Conservation (phyloP, 2,797 vertebrate species). For the Borostomias antarcticus region DNA sequence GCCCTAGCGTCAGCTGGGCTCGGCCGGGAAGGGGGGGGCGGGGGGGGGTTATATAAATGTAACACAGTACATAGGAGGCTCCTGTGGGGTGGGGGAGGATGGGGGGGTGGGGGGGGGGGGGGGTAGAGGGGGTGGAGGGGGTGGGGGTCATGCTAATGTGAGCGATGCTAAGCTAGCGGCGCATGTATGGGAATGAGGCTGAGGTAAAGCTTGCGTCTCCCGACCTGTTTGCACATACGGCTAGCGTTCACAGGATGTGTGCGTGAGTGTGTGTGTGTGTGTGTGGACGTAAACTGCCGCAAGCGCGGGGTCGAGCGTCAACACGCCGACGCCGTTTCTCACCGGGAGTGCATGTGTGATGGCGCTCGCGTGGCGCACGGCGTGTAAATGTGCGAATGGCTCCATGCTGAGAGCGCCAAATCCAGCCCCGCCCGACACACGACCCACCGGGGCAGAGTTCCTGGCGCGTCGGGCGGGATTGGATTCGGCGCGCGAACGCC, state of each 20-base stretch:
- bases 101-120: conserved; percentile 51
- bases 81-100: conserved; percentile 59
- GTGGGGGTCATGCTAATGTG: not conserved
- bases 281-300: not conserved
- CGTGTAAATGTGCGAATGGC: too few species aligned
- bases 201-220: not conserved
- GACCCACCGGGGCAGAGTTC: too few species aligned
- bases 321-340: too few species aligned
- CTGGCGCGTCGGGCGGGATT: too few species aligned
- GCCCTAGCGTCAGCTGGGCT: conserved; percentile 41
- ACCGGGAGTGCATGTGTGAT: too few species aligned
- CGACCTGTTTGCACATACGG: too few species aligned
- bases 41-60: too few species aligned
- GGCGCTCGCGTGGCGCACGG: too few species aligned
- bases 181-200: not conserved
- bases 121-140: not conserved
- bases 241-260: too few species aligned
- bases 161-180: not conserved
- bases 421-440: too few species aligned
- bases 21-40: conserved; percentile 44
- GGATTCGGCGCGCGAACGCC: too few species aligned
- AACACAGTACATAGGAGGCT: conserved; percentile 67
- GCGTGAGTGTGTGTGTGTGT: conserved; percentile 14
- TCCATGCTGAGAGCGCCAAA: too few species aligned
- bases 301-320: not conserved